Conservation (phyloP, 2,888 invertebrate species). For the Drosophila putrida region DNA sequence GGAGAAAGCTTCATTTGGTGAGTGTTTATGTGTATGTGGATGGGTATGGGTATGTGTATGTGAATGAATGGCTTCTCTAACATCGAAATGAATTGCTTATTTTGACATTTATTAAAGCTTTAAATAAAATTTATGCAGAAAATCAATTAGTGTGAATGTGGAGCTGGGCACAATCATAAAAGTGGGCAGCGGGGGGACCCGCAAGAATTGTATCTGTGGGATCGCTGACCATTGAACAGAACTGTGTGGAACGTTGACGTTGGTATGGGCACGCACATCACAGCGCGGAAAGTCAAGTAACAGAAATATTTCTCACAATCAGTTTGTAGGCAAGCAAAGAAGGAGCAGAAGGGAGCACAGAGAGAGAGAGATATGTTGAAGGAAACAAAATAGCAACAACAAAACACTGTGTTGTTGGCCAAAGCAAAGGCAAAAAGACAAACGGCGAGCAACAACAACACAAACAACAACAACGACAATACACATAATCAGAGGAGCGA, state of each 20-base stretch:
- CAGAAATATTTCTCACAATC: conserved; percentile 76
- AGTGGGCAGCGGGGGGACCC: conserved; percentile 14
- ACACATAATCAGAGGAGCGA: conserved; percentile 62
- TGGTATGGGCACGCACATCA: conserved; percentile 33
- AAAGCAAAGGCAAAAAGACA: conserved; percentile 73
- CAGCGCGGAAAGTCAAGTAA: conserved; percentile 66
- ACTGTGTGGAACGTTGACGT: conserved; percentile 9
- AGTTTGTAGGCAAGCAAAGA: conserved; percentile 57
- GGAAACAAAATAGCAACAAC: conserved; percentile 58
- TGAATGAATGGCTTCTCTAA: conserved; percentile 67
- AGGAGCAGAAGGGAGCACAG: conserved; percentile 17
- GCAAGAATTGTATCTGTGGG: conserved; percentile 17
- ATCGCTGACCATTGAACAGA: conserved; percentile 30
- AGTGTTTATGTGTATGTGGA: conserved; percentile 17
- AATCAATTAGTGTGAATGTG: conserved; percentile 72
- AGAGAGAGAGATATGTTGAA: conserved; percentile 27
- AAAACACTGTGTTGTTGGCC: conserved; percentile 43
- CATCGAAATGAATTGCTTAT: conserved; percentile 82
- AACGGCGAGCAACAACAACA: conserved; percentile 48
- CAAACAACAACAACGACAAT: too few relatives aligned
- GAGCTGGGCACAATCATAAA: conserved; percentile 47
- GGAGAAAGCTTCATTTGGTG: conserved; percentile 75
- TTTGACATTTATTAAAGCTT: conserved; percentile 82
- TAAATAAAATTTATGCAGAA: conserved; percentile 81
- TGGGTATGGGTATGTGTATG: conserved; percentile 33